Evolutionary conservation across 2,888 invertebrate species (phyloP).

Genomic region (Galeopsomyia nigrocyanea): DNA sequence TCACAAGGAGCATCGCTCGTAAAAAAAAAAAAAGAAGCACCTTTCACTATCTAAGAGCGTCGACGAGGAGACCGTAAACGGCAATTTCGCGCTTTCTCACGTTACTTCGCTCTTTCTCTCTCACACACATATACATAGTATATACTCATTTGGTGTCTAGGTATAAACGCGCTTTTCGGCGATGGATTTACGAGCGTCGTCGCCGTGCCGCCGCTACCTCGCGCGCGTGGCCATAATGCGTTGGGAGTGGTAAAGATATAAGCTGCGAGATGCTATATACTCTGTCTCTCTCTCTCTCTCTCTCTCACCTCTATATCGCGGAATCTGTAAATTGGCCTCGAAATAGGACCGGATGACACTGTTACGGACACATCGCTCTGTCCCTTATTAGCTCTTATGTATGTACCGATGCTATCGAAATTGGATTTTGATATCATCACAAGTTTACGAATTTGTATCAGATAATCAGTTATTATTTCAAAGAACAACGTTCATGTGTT

Average conservation of each 20-base stretch:
- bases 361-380: too few relatives aligned
- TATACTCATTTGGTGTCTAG: too few relatives aligned
- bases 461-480: too few relatives aligned
- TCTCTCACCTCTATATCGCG: conserved; percentile 51
- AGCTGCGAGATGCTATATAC: conserved; percentile 35
- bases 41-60: conserved; percentile 4
- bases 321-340: conserved; percentile 59
- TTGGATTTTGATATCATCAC: too few relatives aligned
- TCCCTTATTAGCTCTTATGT: too few relatives aligned
- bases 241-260: conserved; percentile 30
- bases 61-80: conserved; percentile 3
- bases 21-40: not conserved
- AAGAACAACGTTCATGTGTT: too few relatives aligned
- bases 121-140: too few relatives aligned
- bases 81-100: conserved; percentile 28
- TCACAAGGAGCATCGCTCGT: too few relatives aligned
- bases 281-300: conserved; percentile 12
- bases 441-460: too few relatives aligned
- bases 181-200: conserved; percentile 36
- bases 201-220: conserved; percentile 33
- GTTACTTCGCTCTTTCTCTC: not conserved
- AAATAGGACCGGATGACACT: conserved; percentile 53
- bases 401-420: too few relatives aligned
- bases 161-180: not conserved
- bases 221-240: conserved; percentile 53